Evolutionary conservation across 2,888 invertebrate genomes (phyloP).

Genomic region (Troglohyphantes excavatus): DNA sequence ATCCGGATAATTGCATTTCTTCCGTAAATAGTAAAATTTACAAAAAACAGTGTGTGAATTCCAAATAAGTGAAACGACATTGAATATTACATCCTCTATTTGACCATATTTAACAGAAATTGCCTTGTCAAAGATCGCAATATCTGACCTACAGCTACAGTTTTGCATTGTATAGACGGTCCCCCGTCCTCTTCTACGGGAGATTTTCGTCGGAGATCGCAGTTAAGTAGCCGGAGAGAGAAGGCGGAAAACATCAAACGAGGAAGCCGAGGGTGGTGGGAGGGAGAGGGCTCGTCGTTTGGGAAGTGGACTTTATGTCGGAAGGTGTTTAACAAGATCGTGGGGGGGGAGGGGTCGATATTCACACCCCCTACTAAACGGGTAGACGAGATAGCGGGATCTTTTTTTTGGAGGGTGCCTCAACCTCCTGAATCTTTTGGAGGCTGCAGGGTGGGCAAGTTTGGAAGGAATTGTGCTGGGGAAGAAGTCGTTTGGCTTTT

Average conservation of each 20-base stretch:
- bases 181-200: slow-evolving; percentile 38
- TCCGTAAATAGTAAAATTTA: too few species aligned
- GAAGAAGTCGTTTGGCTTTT: too few species aligned
- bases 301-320: slow-evolving; percentile 78
- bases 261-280: slow-evolving; percentile 38
- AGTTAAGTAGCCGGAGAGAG: slow-evolving; percentile 74
- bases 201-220: slow-evolving; percentile 65
- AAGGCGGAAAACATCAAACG: slow-evolving; percentile 38
- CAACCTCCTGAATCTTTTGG: too few species aligned
- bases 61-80: too few species aligned
- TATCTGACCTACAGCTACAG: neutral
- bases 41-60: too few species aligned
- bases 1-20: too few species aligned
- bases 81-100: too few species aligned
- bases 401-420: slow-evolving; percentile 6
- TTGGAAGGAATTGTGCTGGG: too few species aligned
- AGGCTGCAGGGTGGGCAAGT: too few species aligned
- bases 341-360: slow-evolving; percentile 18
- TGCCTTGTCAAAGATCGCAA: neutral
- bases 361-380: slow-evolving; percentile 32
- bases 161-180: neutral
- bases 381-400: slow-evolving; percentile 32
- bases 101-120: too few species aligned
- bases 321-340: slow-evolving; percentile 77
- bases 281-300: slow-evolving; percentile 65